Base-by-base conservation (phyloP, 2,888 invertebrate species). In the Blera fallax region DNA sequence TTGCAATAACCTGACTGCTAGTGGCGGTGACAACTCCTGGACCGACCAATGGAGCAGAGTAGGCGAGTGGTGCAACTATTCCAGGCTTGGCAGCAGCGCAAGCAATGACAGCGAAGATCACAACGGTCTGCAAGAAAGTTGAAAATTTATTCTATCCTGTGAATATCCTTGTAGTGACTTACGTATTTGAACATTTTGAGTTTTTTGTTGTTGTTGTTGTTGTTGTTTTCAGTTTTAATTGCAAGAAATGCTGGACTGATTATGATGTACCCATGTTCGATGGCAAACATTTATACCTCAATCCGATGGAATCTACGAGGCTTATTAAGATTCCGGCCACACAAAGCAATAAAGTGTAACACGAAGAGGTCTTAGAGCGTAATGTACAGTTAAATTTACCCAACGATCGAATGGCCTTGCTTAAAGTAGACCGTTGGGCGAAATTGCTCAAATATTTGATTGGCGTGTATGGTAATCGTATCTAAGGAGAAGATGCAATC, bases 1-100 rank as follows among this genome's bases (percentile, higher is more conserved):
- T 90, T 1, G 90, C 84, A n/a, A 91, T 88, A 50, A 90, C 90
- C 73, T 91, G 91, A 84, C 90, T 89, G 37, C 91, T 90, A 5
- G 87, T 87, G 11, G 90, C 88, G 0, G 90, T 90, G n/a, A 90
- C 87, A 67, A 90, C 87, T 29, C 73, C 87, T 21, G 40, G 87
- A 69, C 76, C 85, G 8, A 72, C 70, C 11, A 74, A 6, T n/a
- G 72, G 80, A 4, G 87, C 69, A 16, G 87, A 82, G 40, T 76
- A 77, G 11, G 90, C 87, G 80, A 91, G 90, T 14, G 87, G 88
- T 64, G 69, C 64, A 8, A 79, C n/a, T 11, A 84, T 4, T 18
- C 73, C 79, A 32, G 87, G 87, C 56, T 85, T 87, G 8, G 87
- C 87, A 34, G 60, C 82, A 48, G 67, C 78, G 21, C 79, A 82